These are phyloP conservation scores for Solea senegalensis DNA, from an alignment of 2,113 vertebrate species.

Conservation along the genomic window DNA sequence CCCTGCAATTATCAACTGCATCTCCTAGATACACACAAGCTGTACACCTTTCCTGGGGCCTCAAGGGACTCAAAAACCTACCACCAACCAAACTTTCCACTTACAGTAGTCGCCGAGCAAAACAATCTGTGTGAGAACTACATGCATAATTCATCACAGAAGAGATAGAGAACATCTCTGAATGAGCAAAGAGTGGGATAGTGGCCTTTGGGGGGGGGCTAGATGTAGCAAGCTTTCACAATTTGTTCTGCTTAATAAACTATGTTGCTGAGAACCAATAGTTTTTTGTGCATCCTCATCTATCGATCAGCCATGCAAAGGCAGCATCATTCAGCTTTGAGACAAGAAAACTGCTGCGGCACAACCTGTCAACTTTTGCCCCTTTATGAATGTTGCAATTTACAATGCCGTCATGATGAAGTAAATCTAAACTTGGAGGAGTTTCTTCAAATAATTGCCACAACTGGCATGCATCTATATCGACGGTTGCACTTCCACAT, in stretches of 20 bases:
- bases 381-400: conserved; percentile 30
- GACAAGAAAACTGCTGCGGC: conserved; percentile 1
- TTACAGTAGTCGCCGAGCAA: conserved; percentile 61
- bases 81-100: conserved; percentile 68
- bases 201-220: conserved; percentile 42
- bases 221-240: conserved; percentile 61
- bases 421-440: conserved; percentile 3
- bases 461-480: conserved; percentile 3
- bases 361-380: conserved; percentile 19
- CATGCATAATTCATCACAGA: conserved; percentile 71
- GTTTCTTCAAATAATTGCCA: conserved; percentile 1
- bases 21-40: conserved; percentile 62
- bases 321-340: conserved; percentile 15
- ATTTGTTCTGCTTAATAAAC: conserved; percentile 76
- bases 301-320: conserved; percentile 48
- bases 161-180: conserved; percentile 44
- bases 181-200: conserved; percentile 36
- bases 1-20: conserved; percentile 60
- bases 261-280: conserved; percentile 59
- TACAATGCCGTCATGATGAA: conserved; percentile 6
- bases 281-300: conserved; percentile 39
- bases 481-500: neutral
- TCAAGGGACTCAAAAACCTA: conserved; percentile 54
- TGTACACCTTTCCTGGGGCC: conserved; percentile 40
- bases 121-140: conserved; percentile 61